Evolutionary conservation across 2,113 vertebrate genomes (phyloP).

Genomic region (Cottus gobio): DNA sequence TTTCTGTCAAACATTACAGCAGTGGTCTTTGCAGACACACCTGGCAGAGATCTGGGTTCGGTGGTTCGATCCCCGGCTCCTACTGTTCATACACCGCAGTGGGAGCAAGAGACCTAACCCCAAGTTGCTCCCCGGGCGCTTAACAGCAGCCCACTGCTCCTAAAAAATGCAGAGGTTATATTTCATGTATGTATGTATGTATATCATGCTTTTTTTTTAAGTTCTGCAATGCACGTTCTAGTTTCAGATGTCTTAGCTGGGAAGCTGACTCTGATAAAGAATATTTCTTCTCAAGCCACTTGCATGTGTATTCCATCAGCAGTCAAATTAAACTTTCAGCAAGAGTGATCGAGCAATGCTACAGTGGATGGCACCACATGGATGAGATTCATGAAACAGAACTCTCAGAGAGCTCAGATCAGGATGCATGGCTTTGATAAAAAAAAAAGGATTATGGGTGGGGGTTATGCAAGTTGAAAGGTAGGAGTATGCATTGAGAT

Average conservation of each 20-base stretch:
- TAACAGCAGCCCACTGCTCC: too few relatives aligned
- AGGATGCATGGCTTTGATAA: conserved; percentile 53
- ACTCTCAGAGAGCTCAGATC: conserved; percentile 50
- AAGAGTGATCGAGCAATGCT: conserved; percentile 20
- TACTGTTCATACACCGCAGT: not conserved
- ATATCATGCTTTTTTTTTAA: not conserved
- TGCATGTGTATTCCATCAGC: conserved; percentile 55
- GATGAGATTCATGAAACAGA: conserved; percentile 39
- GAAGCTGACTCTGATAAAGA: conserved; percentile 12
- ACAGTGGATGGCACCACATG: conserved; percentile 42
- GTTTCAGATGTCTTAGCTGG: conserved; percentile 1
- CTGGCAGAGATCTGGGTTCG: not conserved
- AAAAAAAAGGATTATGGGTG: conserved; percentile 27
- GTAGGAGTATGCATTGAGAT: conserved; percentile 25
- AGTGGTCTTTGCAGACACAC: not conserved
- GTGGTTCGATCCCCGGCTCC: not conserved
- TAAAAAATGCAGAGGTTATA: not conserved
- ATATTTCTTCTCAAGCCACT: conserved; percentile 14
- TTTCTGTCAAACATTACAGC: not conserved
- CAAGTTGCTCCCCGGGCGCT: not conserved
- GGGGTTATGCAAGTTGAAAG: conserved; percentile 28
- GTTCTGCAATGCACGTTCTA: not conserved
- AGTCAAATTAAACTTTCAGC: conserved; percentile 59
- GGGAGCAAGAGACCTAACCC: not conserved
- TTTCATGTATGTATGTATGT: not conserved